A percentile compares a stretch with the other conserved stretches of the same genome.
phyloP scores from a whole-genome alignment of 1,140 invertebrate species.

The Cydia pomonella region DNA sequence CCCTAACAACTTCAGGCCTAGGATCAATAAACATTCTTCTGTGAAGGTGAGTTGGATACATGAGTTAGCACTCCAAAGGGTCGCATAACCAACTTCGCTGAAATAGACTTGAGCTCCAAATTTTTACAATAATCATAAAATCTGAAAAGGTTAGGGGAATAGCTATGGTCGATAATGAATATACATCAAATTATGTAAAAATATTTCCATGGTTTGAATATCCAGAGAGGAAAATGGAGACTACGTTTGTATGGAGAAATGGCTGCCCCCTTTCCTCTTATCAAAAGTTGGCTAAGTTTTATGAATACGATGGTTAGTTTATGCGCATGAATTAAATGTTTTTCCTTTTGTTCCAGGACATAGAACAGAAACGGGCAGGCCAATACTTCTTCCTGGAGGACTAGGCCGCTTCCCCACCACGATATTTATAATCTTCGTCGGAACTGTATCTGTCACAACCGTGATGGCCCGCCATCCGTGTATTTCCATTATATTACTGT shows the following conservation, averaged over 20 bases:
- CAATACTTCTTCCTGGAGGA: conserved; percentile 99
- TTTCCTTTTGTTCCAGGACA: conserved; percentile 86
- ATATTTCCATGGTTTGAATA: too few species aligned
- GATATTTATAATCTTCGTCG: conserved; percentile 57
- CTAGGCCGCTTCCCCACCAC: conserved; percentile 74
- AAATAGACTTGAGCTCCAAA: too few species aligned
- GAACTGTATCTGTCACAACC: conserved; percentile 64
- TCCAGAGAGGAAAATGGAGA: too few species aligned
- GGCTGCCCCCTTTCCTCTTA: too few species aligned
- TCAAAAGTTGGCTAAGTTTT: too few species aligned
- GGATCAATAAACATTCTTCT: conserved; percentile 98
- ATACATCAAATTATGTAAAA: too few species aligned
- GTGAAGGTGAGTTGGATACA: conserved; percentile 87
- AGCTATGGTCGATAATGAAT: too few species aligned
- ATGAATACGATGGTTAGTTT: too few species aligned
- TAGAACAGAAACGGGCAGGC: conserved; percentile 97
- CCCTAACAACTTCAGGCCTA: conserved; percentile 98
- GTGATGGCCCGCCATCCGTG: conserved; percentile 57
- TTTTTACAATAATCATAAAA: too few species aligned
- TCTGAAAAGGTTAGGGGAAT: too few species aligned
- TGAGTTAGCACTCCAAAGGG: not conserved
- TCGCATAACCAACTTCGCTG: not conserved
- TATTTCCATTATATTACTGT: conserved; percentile 73
- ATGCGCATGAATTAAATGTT: conserved; percentile 35
- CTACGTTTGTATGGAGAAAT: too few species aligned